A percentile compares a stretch with the other conserved stretches of the same genome.
Conservation (phyloP, 2,797 vertebrate genomes). For the Danio aesculapii region DNA sequence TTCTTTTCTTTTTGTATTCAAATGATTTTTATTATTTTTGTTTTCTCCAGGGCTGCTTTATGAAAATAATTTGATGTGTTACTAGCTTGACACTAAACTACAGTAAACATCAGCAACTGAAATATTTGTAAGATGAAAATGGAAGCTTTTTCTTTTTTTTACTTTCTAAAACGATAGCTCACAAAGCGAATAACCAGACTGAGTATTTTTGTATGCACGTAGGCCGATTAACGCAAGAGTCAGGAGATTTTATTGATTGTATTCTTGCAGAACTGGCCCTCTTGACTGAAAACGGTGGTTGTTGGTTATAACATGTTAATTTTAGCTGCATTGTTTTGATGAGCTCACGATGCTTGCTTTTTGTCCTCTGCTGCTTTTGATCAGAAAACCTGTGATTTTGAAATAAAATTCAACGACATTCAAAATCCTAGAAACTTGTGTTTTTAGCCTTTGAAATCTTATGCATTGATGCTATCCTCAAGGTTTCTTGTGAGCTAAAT, state of each 20-base stretch:
- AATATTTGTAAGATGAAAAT: conserved; percentile 34
- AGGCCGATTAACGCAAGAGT: not conserved
- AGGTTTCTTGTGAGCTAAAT: not conserved
- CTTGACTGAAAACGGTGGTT: not conserved
- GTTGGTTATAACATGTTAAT: conserved; percentile 5
- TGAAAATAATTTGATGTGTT: not conserved
- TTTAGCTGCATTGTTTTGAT: conserved; percentile 7
- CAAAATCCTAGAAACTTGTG: conserved; percentile 14
- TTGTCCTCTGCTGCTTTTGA: conserved; percentile 52
- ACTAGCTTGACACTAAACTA: conserved; percentile 27
- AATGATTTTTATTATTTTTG: too few relatives aligned
- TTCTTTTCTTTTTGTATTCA: conserved; percentile 52
- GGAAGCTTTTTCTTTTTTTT: not conserved
- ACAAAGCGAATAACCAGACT: conserved; percentile 19
- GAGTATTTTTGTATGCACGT: conserved; percentile 54
- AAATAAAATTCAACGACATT: conserved; percentile 54
- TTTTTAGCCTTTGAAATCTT: not conserved
- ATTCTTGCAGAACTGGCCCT: conserved; percentile 17
- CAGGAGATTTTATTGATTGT: not conserved
- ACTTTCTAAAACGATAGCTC: conserved; percentile 19
- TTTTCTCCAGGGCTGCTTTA: conserved; percentile 38
- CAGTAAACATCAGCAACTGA: not conserved
- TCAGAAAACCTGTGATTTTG: conserved; percentile 52
- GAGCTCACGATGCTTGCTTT: conserved; percentile 13
- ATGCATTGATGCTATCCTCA: not conserved